Conservation (phyloP, 2,888 invertebrate genomes). For the Sesia bembeciformis region DNA sequence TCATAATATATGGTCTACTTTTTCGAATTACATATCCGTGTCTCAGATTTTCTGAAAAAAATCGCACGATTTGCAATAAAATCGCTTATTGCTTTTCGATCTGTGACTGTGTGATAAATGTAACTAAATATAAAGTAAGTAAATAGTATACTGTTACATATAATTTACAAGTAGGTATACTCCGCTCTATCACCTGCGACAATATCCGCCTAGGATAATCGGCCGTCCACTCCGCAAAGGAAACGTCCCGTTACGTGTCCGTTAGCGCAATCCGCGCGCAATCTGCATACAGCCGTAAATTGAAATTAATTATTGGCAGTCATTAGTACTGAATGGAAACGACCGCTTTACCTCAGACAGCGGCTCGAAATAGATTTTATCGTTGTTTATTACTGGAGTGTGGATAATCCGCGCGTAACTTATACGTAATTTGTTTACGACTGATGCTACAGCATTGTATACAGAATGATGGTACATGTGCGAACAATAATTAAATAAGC, state of each 20-base stretch:
- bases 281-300: slow-evolving; percentile 7
- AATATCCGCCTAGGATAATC: background rate
- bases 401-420: background rate
- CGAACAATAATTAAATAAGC: too few relatives aligned
- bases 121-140: too few relatives aligned
- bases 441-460: too few relatives aligned
- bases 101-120: too few relatives aligned
- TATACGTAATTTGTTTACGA: background rate
- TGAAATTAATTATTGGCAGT: slow-evolving; percentile 13
- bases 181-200: background rate
- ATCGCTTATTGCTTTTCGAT: too few relatives aligned
- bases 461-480: too few relatives aligned
- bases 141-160: too few relatives aligned
- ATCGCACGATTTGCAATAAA: too few relatives aligned
- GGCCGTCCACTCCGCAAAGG: background rate
- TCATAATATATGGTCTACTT: too few relatives aligned
- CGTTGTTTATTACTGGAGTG: slow-evolving; percentile 6
- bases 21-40: too few relatives aligned
- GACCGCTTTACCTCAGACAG: slow-evolving; percentile 12
- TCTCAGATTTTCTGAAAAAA: too few relatives aligned
- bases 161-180: too few relatives aligned
- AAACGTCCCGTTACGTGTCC: background rate
- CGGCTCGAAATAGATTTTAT: slow-evolving; percentile 14
- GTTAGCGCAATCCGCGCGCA: background rate
- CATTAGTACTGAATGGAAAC: slow-evolving; percentile 3